Evolutionary conservation across 2,888 invertebrate species (phyloP), one percentile per base, ranked within the genome.

Genomic region (Agriopis leucophaearia): DNA sequence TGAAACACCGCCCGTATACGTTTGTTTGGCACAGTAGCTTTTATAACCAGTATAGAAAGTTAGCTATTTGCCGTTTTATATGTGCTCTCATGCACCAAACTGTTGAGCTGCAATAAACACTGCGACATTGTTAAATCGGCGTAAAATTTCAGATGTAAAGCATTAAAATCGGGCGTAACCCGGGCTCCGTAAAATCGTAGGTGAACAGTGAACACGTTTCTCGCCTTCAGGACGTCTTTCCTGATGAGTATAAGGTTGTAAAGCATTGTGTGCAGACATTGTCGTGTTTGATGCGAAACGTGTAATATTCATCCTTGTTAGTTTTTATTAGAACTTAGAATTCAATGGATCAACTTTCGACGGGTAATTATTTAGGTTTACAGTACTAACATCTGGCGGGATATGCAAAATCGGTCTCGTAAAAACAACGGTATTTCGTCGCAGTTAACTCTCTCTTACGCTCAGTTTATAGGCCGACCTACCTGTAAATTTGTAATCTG

Each of bases 401-500:
- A 86, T 90, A 92, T 92, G 92, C 91, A 90, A 92, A 92, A 86
- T 89, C 82, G 77, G 79, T 81, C 77, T 88, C 89, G 84, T 91
- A 92, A 91, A 92, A 92, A 84, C 86, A 84, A 81, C 82, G 77
- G 82, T 85, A 88, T 90, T 88, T 86, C 81, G 76, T 77, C 81
- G 81, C 88, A 86, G 88, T 90, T 90, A 90, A 91, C 90, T 91
- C 90, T 83, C 91, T 89, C 89, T 91, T 88, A 90, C 85, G 81
- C 83, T 86, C 88, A 88, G 88, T 90, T 91, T 91, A 91, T 88
- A 83, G 87, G 81, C 74, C 81, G 81, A 85, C 86, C 86, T 88
- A 90, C 91, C 90, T 91, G 91, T 86, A 85, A 90, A 90, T 87
- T 88, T 85, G 84, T 85, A 87, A 90, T 90, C 85, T 83, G 82